Base-by-base conservation (phyloP, 2,888 invertebrate species). In the Nomada hirtipes region DNA sequence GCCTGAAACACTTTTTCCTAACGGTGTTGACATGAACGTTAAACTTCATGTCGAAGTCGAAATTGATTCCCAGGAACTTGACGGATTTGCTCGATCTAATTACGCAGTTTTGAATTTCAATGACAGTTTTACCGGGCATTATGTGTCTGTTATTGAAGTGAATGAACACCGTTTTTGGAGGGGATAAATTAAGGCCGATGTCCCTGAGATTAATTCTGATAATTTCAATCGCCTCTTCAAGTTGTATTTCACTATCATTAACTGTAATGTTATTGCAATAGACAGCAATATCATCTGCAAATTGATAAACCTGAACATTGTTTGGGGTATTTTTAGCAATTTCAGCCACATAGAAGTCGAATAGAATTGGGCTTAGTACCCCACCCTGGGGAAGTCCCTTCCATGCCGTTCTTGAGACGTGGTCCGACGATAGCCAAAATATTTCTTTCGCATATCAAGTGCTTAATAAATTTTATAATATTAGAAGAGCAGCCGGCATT, bases 281-380 rank as follows among this genome's bases (percentile, higher is more conserved):
- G 3, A 67, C 36, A 55, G 55, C 67, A 18, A 68, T 57, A 23
- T 68, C 57, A 42, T 57, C 68, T 10, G 68, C 68, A 23, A 68
- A 68, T 57, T 57, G 42, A 15, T 23, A 42, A 0, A 47, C 10
- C 0, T 55, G 29, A 13, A 57, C 57, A 2, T 1, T 55, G 4
- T 11, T 29, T 2, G 60, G n/a, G 13, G 50, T 52, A 36, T 50
- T 50, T n/a, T 59, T 50, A 3, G 2, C 29, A 36, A 71, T n/a
- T 4, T 52, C 29, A 29, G 60, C 29, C 26, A 71, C 59, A 9
- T 71, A 71, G 15, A 60, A 13, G 0, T 13, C 7, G 1, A 50
- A 71, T 13, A 70, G 13, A 2, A 70, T 1, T 0, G 60, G 60
- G 4, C 70, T 60, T n/a, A 59, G 10, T 20, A 59, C 59, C 50